These are phyloP conservation scores for Heliothis virescens DNA, from an alignment of 1,140 invertebrate genomes.

Conservation along the genomic window DNA sequence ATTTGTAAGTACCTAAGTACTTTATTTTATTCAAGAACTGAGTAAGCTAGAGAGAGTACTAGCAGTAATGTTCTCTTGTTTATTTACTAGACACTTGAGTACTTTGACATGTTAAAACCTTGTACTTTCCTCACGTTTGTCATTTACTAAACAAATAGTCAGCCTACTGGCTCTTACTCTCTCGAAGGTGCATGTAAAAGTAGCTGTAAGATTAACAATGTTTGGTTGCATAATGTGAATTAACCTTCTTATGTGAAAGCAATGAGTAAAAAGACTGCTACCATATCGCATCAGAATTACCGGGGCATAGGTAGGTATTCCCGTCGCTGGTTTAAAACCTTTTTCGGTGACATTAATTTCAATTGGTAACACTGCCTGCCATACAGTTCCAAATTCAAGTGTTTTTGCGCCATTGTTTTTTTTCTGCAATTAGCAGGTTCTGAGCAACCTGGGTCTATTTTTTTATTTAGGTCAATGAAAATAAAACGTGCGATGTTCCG, in stretches of 20 bases:
- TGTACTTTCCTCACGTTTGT: not conserved
- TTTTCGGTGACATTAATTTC: too few species aligned
- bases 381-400: not conserved
- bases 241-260: not conserved
- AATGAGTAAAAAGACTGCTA: not conserved
- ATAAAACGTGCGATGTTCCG: not conserved
- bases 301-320: too few species aligned
- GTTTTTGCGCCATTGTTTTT: not conserved
- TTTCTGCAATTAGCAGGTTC: not conserved
- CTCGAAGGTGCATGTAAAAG: not conserved
- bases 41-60: not conserved
- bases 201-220: not conserved
- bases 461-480: not conserved
- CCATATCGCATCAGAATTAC: too few species aligned
- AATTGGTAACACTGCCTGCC: too few species aligned
- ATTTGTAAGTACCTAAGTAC: too few species aligned
- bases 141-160: constrained; percentile 20
- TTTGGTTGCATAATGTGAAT: constrained; percentile 20
- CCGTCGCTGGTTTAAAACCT: too few species aligned
- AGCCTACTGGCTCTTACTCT: not conserved
- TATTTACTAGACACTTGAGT: not conserved
- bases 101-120: not conserved
- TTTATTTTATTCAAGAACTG: too few species aligned
- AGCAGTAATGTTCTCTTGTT: not conserved
- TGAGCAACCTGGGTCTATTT: not conserved